Evolutionary conservation across 2,888 invertebrate species (phyloP).

Genomic region (Heliconius cydno): DNA sequence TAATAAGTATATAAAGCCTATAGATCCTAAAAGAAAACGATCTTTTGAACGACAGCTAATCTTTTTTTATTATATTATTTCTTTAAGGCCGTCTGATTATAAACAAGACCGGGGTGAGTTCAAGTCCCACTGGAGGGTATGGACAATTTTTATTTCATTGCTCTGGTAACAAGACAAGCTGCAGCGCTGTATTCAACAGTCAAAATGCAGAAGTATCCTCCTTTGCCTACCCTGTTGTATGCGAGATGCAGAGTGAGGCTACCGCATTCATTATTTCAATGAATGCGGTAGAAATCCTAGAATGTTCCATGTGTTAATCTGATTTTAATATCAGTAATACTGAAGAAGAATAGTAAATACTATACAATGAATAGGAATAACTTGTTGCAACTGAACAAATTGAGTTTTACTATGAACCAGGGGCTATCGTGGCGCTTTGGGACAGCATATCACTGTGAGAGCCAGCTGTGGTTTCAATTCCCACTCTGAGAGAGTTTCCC

Average conservation of each 20-base stretch:
- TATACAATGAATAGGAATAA: neutral
- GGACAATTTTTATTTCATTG: neutral
- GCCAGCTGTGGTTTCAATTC: too few species aligned
- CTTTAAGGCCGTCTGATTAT: neutral
- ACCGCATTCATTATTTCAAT: neutral
- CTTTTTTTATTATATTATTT: too few species aligned
- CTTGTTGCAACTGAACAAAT: neutral
- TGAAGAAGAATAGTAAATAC: neutral
- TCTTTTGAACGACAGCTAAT: neutral
- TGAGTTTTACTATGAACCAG: too few species aligned
- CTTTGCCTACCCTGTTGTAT: neutral
- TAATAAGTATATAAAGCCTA: neutral
- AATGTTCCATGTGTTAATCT: neutral
- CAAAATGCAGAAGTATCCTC: neutral
- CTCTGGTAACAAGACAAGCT: neutral
- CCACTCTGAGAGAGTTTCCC: neutral
- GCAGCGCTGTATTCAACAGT: neutral
- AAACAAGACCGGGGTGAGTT: neutral
- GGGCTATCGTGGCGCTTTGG: too few species aligned
- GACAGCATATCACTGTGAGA: too few species aligned
- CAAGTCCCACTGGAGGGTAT: neutral
- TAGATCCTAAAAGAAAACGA: neutral
- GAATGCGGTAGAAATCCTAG: neutral
- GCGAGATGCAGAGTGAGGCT: neutral
- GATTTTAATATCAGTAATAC: neutral